These are phyloP conservation scores for Tetragonula carbonaria DNA, from an alignment of 2,888 invertebrate genomes.

Conservation along the genomic window DNA sequence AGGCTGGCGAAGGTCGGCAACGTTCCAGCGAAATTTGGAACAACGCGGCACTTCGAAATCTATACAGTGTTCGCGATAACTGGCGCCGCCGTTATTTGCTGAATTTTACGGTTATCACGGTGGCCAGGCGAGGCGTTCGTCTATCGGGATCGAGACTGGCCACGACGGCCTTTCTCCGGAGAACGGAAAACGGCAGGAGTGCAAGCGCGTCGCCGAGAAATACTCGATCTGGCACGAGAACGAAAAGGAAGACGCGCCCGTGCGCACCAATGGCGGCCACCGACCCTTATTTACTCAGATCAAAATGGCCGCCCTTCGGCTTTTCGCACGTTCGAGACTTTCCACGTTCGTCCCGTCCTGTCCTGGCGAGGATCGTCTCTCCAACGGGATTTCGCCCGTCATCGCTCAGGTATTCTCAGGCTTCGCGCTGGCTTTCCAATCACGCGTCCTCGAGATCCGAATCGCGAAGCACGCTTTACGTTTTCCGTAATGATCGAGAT, in stretches of 20 bases:
- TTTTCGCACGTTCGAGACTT: conserved; percentile 74
- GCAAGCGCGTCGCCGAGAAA: conserved; percentile 45
- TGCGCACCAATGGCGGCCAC: conserved; percentile 81
- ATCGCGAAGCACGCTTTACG: not conserved
- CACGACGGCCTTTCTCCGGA: conserved; percentile 38
- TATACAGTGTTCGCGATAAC: conserved; percentile 75
- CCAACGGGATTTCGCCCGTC: conserved; percentile 44
- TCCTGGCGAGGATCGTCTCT: not conserved
- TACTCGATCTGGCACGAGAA: conserved; percentile 68
- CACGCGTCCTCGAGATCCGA: too few relatives aligned
- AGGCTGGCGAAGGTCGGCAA: not conserved
- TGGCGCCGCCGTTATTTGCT: conserved; percentile 59
- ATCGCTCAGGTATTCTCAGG: conserved; percentile 62
- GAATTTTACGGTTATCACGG: conserved; percentile 62
- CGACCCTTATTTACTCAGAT: conserved; percentile 81
- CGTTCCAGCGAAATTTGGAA: conserved; percentile 44
- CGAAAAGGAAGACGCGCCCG: conserved; percentile 82
- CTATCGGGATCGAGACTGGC: conserved; percentile 31
- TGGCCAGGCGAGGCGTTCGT: conserved; percentile 42
- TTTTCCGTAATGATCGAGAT: conserved; percentile 7
- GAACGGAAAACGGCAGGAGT: conserved; percentile 44
- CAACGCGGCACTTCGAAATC: conserved; percentile 78
- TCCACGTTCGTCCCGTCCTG: conserved; percentile 52
- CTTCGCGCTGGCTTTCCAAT: too few relatives aligned
- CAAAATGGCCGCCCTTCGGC: conserved; percentile 82